phyloP scores from a whole-genome alignment of 2,797 vertebrate species.

The Macrochelys suwanniensis region DNA sequence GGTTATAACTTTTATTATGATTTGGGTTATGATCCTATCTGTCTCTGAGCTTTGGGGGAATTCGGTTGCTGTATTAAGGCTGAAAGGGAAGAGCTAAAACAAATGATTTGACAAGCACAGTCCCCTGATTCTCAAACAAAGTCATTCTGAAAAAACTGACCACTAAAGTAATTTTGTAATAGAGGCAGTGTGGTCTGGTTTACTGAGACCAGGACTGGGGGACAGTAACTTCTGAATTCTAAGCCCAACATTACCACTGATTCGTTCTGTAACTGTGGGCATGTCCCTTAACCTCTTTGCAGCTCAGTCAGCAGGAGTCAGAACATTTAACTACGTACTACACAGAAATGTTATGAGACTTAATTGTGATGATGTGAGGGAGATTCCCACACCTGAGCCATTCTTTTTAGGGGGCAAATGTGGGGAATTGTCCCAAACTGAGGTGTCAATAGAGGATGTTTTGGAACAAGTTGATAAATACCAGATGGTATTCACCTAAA shows the following conservation, averaged over 20 bases:
- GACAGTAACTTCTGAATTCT: background rate
- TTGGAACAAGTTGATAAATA: background rate
- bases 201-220: rapidly evolving
- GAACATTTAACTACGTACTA: background rate
- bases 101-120: constrained; percentile 10
- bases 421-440: background rate
- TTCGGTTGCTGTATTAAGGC: constrained; percentile 10
- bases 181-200: background rate
- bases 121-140: constrained; percentile 40
- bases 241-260: background rate
- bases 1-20: constrained; percentile 7
- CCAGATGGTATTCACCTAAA: background rate
- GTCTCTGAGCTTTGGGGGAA: background rate
- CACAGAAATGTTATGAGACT: background rate
- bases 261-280: rapidly evolving
- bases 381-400: background rate
- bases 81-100: background rate
- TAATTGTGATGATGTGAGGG: background rate
- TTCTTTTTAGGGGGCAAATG: background rate
- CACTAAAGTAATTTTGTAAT: constrained; percentile 43
- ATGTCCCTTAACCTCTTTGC: background rate
- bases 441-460: background rate
- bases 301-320: background rate
- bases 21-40: constrained; percentile 63
- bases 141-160: constrained; percentile 19